A percentile compares a stretch with the other conserved stretches of the same genome.
Conservation (phyloP, 2,113 vertebrate genomes). For the Caretta caretta region DNA sequence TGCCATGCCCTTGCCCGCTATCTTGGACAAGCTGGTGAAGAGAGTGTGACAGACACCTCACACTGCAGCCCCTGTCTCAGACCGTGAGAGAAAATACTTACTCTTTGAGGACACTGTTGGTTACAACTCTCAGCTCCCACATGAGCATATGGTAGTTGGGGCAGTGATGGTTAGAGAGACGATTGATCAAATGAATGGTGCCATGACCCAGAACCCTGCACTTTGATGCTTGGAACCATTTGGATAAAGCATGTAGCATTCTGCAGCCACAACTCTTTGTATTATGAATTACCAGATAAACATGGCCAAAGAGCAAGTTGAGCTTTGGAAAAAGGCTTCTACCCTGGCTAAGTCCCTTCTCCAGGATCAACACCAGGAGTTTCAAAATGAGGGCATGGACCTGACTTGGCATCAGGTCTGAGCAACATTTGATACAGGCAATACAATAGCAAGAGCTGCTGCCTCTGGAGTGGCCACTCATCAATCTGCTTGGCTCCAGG, state of each 20-base stretch:
- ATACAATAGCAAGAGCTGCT: accelerated
- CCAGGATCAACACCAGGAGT: accelerated
- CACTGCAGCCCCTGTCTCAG: accelerated
- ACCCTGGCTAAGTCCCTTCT: accelerated
- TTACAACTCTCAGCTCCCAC: not conserved
- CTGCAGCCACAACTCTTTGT: accelerated
- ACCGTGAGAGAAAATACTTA: not conserved
- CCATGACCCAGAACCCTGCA: accelerated
- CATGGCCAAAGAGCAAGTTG: not conserved
- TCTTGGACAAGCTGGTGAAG: not conserved
- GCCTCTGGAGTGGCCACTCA: accelerated
- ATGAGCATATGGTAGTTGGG: accelerated
- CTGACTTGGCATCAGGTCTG: not conserved
- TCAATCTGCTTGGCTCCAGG: not conserved
- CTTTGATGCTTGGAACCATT: accelerated
- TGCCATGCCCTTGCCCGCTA: not conserved
- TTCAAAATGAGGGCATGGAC: accelerated
- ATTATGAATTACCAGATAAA: not conserved
- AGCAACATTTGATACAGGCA: not conserved
- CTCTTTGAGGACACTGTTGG: accelerated
- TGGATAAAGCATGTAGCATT: not conserved
- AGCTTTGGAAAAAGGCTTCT: not conserved
- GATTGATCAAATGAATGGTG: accelerated
- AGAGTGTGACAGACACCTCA: not conserved
- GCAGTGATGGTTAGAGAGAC: not conserved